Base-by-base conservation (phyloP, 2,797 vertebrate genomes). In the Crocidura indochinensis region DNA sequence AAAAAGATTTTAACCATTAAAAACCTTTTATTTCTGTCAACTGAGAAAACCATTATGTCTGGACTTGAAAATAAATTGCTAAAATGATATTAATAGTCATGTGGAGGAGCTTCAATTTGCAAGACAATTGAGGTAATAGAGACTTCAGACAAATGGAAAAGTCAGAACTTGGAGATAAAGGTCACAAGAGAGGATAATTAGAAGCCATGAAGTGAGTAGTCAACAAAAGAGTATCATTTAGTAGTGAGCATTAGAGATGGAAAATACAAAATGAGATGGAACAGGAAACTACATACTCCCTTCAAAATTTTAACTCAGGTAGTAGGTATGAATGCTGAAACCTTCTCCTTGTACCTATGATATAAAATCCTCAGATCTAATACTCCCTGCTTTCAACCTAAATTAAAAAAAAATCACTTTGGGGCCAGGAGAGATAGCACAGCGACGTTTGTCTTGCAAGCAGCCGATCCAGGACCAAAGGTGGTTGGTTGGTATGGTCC, bases 91-190 rank as follows among this genome's bases (percentile, higher is more conserved):
- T 29, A 60, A 4, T n/a, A 12, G 5, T 22, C 20, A 82, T 12
- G 26, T 4, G 46, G 19, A 76, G 77, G 15, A 29, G 24, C 8
- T 19, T 78, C 46, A 67, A 78, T 15, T 47, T 73, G 68, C 10
- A 20, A 19, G 38, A 56, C 22, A 80, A 71, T 84, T 71, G 60
- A 77, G 0, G 5, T 14, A 86, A 53, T 29, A 81, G 9, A 2
- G 7, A 8, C 26, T 3, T 73, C 38, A 62, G 19, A 74, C 29
- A 12, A 64, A 88, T 31, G 8, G 17, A 11, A 88, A 92, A 80
- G 83, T 7, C 31, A 88, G 85, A 78, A 88, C 1, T 31, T 60
- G 12, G 20, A 46, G 46, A 72, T 75, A 80, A 76, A 93, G 24
- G 38, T 10, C 53, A 17, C 0, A 78, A 11, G 12, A 78, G 79